Conservation (phyloP, 2,888 invertebrate genomes). For the Drosophila borealis region DNA sequence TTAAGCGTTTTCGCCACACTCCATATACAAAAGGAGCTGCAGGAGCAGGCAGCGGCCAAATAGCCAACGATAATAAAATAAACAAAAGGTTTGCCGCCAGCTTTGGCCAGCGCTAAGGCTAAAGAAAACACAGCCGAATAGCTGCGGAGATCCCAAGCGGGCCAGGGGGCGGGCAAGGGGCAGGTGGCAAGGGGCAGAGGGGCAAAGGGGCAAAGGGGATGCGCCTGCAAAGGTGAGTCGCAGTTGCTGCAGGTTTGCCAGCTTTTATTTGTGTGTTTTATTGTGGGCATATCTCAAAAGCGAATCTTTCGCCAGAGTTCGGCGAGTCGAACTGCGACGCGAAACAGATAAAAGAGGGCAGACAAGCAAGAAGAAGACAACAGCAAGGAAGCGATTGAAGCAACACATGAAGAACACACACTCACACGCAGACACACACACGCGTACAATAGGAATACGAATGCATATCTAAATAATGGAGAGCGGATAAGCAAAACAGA, state of each 20-base stretch:
- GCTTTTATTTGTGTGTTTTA: conserved; percentile 79
- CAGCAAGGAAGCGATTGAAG: conserved; percentile 24
- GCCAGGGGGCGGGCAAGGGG: conserved; percentile 7
- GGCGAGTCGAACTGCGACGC: conserved; percentile 51
- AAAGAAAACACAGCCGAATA: conserved; percentile 60
- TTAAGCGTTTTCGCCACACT: conserved; percentile 82
- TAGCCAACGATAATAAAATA: conserved; percentile 79
- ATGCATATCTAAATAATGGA: conserved; percentile 33
- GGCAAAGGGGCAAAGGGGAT: conserved; percentile 1
- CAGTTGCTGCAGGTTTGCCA: conserved; percentile 73
- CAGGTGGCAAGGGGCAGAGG: conserved; percentile 4
- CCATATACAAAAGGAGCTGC: conserved; percentile 76
- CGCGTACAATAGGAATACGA: not conserved
- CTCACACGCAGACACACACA: conserved; percentile 10
- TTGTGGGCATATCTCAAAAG: conserved; percentile 79
- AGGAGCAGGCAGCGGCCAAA: conserved; percentile 61
- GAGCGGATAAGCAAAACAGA: conserved; percentile 14
- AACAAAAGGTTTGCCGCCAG: conserved; percentile 76
- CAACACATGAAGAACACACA: conserved; percentile 38
- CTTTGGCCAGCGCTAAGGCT: conserved; percentile 42
- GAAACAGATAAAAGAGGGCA: conserved; percentile 47
- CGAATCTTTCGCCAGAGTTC: conserved; percentile 72
- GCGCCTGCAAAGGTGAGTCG: conserved; percentile 61
- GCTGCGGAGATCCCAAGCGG: conserved; percentile 34
- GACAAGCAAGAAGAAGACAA: conserved; percentile 27